Percentiles rank a stretch among this genome's conserved stretches.
These are phyloP conservation scores for Perca fluviatilis DNA, from an alignment of 2,113 vertebrate species.

Conservation along the genomic window DNA sequence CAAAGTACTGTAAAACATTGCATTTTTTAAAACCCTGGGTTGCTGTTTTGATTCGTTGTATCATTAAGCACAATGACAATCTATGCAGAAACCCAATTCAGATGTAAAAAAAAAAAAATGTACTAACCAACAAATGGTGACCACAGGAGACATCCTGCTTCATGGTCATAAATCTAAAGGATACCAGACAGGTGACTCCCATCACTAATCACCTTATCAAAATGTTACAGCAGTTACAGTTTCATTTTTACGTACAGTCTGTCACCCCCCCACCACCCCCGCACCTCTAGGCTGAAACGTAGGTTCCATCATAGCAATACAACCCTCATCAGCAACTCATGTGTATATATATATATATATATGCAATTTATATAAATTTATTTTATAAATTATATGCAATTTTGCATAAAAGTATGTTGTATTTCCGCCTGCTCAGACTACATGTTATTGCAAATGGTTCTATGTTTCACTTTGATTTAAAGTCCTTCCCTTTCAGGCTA, in stretches of 20 bases:
- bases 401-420: conserved; percentile 30
- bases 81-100: conserved; percentile 20
- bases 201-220: conserved; percentile 44
- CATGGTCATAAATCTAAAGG: conserved; percentile 47
- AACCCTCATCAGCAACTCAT: not conserved
- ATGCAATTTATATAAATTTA: too few relatives aligned
- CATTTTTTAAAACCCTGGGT: conserved; percentile 28
- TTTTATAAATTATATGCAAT: conserved; percentile 10
- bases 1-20: not conserved
- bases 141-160: conserved; percentile 20
- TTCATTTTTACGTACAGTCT: too few relatives aligned
- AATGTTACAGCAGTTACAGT: conserved; percentile 40
- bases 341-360: not conserved
- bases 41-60: not conserved
- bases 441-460: conserved; percentile 13
- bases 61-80: conserved; percentile 4
- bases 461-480: conserved; percentile 28
- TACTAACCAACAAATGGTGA: conserved; percentile 41
- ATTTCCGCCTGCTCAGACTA: conserved; percentile 4
- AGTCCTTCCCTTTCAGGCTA: not conserved
- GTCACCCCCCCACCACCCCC: conserved; percentile 17
- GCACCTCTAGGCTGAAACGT: conserved; percentile 1
- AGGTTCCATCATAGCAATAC: not conserved
- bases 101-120: conserved; percentile 45
- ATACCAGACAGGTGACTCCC: conserved; percentile 26